Evolutionary conservation across 2,888 invertebrate genomes (phyloP), one percentile per base, ranked within the genome.

Genomic region (Alcis repandata): DNA sequence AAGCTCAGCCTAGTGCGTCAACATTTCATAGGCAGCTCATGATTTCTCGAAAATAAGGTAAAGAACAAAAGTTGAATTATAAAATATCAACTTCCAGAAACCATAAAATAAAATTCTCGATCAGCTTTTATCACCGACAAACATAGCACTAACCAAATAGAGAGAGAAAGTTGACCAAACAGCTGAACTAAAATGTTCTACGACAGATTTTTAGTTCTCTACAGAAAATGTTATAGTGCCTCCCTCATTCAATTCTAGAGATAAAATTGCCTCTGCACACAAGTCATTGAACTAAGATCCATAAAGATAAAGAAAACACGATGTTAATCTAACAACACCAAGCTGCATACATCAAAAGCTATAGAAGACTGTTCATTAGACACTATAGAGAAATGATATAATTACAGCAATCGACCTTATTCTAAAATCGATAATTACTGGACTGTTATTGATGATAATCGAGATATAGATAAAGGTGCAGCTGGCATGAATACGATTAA

Each of bases 341-440:
- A 57, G 22, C 11, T 61, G 11, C 63, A 59, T 63, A 63, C 46
- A 59, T 63, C 63, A 59, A 64, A 59, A 9, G 19, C 17, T 40
- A 38, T 19, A 41, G 32, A 57, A 57, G 43, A 57, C 51, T 36
- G 43, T 40, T 61, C 57, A 66, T 60, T 66, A 66, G 51, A n/a
- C 22, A 41, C 53, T 48, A 59, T 48, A 54, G 48, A 49, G 27
- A 38, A 64, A 64, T 54, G 10, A 13, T 38, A 52, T 66, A 66
- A 61, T 66, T 66, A 61, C 13, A 66, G 45, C 46, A 33, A 46
- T 51, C 32, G 43, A 54, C 41, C 40, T 49, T 41, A 54, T 59
- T 52, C 15, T 52, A 46, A 56, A 66, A 61, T 59, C 63, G 53
- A 67, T 72, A 72, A 72, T 70, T 70, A 70, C 52, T 59, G 66